Percentiles rank a stretch among this genome's conserved stretches.
phyloP scores from a whole-genome alignment of 30 jellyfish, hydroid and myxozoan species.

The Cassiopea andromeda region DNA sequence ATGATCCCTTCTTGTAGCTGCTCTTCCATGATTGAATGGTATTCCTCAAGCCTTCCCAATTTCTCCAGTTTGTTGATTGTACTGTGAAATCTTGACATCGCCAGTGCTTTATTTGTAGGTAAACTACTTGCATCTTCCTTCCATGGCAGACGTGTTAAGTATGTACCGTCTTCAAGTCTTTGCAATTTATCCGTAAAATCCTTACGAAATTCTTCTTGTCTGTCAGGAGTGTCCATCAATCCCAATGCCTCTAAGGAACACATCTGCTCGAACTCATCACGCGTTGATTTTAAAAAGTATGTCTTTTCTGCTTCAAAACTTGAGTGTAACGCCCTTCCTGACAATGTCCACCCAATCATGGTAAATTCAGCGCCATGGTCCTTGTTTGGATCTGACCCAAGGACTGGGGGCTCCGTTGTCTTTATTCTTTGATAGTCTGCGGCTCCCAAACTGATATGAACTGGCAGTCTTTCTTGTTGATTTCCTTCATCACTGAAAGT shows the following conservation, averaged over 20 bases:
- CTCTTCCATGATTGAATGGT: conserved; percentile 64
- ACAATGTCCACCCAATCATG: conserved; percentile 74
- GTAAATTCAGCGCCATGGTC: conserved; percentile 76
- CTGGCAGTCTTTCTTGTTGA: conserved; percentile 40
- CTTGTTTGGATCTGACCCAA: conserved; percentile 56
- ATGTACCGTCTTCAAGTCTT: conserved; percentile 67
- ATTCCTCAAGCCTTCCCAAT: conserved; percentile 51
- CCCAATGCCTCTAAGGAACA: conserved; percentile 38
- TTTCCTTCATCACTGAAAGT: conserved; percentile 67
- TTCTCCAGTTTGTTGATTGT: conserved; percentile 63
- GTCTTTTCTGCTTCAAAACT: conserved; percentile 21
- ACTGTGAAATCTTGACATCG: conserved; percentile 74
- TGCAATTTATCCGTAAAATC: conserved; percentile 37
- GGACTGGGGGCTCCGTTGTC: conserved; percentile 50
- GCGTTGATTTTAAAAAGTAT: conserved; percentile 11
- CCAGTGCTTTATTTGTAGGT: conserved; percentile 49
- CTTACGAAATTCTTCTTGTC: conserved; percentile 43
- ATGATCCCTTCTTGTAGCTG: conserved; percentile 77
- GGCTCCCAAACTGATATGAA: conserved; percentile 43
- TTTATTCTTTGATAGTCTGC: conserved; percentile 45
- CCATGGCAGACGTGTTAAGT: conserved; percentile 54
- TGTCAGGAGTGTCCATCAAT: conserved; percentile 41
- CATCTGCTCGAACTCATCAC: conserved; percentile 55
- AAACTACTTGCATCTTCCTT: conserved; percentile 42
- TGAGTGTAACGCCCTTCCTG: conserved; percentile 24